phyloP scores from a whole-genome alignment of 2,797 vertebrate species.

The Sebastolobus altivelis region DNA sequence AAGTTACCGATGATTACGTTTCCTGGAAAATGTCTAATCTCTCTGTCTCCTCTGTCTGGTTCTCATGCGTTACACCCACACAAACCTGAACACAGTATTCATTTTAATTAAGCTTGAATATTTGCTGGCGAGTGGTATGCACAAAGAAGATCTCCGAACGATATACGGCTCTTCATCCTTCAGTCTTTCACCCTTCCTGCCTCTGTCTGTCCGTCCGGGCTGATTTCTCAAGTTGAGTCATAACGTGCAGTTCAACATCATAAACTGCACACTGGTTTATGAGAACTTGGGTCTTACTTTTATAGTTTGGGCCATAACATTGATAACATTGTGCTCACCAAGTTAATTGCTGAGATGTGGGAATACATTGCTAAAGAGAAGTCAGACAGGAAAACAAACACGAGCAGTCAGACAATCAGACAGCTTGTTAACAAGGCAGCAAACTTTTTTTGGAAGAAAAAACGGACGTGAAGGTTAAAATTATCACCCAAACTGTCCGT shows the following conservation, averaged over 20 bases:
- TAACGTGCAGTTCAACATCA: conserved; percentile 20
- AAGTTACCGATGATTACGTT: conserved; percentile 29
- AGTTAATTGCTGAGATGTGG: not conserved
- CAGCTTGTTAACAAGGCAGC: not conserved
- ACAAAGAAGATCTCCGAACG: conserved; percentile 15
- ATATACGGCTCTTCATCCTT: not conserved
- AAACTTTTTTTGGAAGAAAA: not conserved
- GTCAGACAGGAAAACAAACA: not conserved
- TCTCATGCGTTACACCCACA: not conserved
- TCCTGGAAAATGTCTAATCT: conserved; percentile 29
- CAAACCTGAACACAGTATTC: conserved; percentile 10
- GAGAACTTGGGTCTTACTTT: conserved; percentile 2
- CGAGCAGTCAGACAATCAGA: not conserved
- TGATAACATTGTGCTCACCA: not conserved
- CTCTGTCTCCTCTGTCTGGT: conserved; percentile 19
- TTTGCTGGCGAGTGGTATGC: conserved; percentile 5
- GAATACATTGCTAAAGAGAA: not conserved
- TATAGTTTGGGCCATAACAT: not conserved
- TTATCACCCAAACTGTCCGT: not conserved
- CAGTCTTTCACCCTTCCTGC: not conserved
- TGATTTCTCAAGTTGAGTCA: conserved; percentile 33
- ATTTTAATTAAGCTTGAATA: conserved; percentile 30
- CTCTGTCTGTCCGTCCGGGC: not conserved
- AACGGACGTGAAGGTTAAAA: not conserved
- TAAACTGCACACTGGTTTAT: conserved; percentile 33